Base-by-base conservation (phyloP, 2,113 vertebrate genomes). In the Chrysemys picta region DNA sequence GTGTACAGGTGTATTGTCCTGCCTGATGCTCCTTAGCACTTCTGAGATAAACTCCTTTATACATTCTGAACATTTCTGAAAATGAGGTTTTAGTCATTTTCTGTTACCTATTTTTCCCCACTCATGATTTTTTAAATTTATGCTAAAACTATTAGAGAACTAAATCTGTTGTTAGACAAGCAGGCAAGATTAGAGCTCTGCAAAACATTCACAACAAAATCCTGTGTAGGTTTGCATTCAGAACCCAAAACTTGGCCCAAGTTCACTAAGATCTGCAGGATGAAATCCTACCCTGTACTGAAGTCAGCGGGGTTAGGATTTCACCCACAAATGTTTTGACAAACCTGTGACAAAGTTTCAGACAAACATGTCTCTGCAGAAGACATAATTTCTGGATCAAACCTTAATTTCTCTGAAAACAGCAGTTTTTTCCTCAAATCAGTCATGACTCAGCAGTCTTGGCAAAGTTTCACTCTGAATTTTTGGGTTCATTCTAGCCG, bases 361-460 rank as follows among this genome's bases (percentile, higher is more conserved):
- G 80, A 29, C 5, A 47, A 78, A 78, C 22, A 47, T 95, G 84
- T 89, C 80, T 84, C 90, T 83, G n/a, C 84, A 21, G 76, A 87
- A 89, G 86, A 96, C 89, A 89, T 93, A 94, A 91, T 82, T 85
- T 95, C 90, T 87, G 14, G 90, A 92, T 92, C 72, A 93, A 93
- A 93, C 89, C 93, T 97, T 97, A 97, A 96, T 89, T 25, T 94
- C 93, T 31, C 38, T 62, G 72, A 95, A 96, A 95, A 93, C 89
- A 95, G 38, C 47, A n/a, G 9, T 85, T 69, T 69, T 27, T 27
- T 7, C 0, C 19, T 53, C 82, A 91, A 90, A 88, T 90, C 69
- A 94, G 89, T 62, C 6, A 94, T 59, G 82, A 96, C 52, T 52
- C 56, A 80, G 45, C 47, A 93, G 56, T 38, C n/a, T 22, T 38